Evolutionary conservation across 53 echinoderm and acorn worm species (phyloP), one percentile per base, ranked within the genome.

Genomic region (Antedon mediterranea): DNA sequence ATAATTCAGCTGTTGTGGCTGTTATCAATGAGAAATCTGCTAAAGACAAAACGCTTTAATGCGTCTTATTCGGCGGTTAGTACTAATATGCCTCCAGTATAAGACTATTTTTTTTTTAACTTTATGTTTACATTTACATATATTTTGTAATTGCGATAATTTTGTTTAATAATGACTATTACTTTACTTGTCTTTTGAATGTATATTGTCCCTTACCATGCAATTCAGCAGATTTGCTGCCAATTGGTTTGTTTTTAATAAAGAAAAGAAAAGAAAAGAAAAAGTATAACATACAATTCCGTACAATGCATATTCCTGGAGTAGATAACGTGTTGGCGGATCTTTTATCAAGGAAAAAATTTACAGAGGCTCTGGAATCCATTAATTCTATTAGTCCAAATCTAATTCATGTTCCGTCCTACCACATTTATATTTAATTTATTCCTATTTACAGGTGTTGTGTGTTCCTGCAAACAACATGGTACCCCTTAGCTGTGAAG

Each of bases 1-100:
- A 81, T 18, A 85, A 85, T 44, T 28, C 75, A 33, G 82, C 82
- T 31, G 86, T 86, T 27, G 86, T 86, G 15, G 74, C 73, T 6
- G 74, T 81, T 29, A 81, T 85, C 28, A 81, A 77, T 33, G 85
- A 77, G 28, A 77, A 85, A 82, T 43, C 85, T 26, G 72, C 78
- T 31, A 81, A 77, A 32, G 81, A 77, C n/a, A 4, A 41, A 0
- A n/a, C 30, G 0, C 79, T 86, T 29, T n/a, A n/a, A 75, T 84
- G 79, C 74, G 57, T 27, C 70, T 79, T 15, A n/a, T 75, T 27
- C 75, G 79, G 0, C 57, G 32, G 0, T 32, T 84, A 26, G 79
- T 84, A 26, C 20, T 84, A 4, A 71, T 74, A 28, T 85, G 78
- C 43, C 73, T 85, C n/a, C 32, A 30, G 9, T 4, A 77, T n/a